Evolutionary conservation across 2,797 vertebrate species (phyloP), one percentile per base, ranked within the genome.

Genomic region (Botia almorhae): DNA sequence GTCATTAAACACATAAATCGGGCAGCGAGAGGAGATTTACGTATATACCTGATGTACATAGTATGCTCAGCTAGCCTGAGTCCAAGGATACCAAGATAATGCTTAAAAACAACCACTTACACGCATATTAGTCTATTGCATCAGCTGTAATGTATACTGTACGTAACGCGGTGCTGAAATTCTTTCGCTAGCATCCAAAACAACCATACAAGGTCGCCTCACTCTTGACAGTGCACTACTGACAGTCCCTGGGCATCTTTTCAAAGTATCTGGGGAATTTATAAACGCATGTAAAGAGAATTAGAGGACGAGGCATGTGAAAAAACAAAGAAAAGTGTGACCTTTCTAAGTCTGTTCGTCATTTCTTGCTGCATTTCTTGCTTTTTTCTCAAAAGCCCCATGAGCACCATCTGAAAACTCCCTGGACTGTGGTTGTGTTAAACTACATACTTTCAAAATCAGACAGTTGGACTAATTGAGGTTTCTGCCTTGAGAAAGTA

Each of bases 61-160:
- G 60, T 65, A 63, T 56, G 77, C 74, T 78, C 11, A 69, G 60
- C n/a, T 71, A 81, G 21, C 16, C 67, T 8, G 11, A 43, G 46
- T 74, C 70, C 72, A 81, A 83, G 76, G 81, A 69, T 16, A 36
- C 69, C 68, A 10, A 78, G 80, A 84, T 82, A 78, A 81, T 21
- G 4, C 63, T 46, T 7, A 43, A 36, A 82, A 81, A 64, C 77
- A 75, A 71, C 19, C 67, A 48, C 10, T 21, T 13, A 21, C 55
- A 48, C 33, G 46, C 17, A 48, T 50, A 39, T 33, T 63, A 65
- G 63, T 48, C 65, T 50, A 69, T 75, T 56, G 36, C 76, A 58
- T 55, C 78, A 50, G 23, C 29, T 56, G 29, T 46, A 36, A 26
- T 74, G 39, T 77, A 67, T 16, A 48, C 11, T 55, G 29, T 23